Evolutionary conservation across 1,140 invertebrate genomes (phyloP), one percentile per base, ranked within the genome.

Genomic region (Aphelinus certus): DNA sequence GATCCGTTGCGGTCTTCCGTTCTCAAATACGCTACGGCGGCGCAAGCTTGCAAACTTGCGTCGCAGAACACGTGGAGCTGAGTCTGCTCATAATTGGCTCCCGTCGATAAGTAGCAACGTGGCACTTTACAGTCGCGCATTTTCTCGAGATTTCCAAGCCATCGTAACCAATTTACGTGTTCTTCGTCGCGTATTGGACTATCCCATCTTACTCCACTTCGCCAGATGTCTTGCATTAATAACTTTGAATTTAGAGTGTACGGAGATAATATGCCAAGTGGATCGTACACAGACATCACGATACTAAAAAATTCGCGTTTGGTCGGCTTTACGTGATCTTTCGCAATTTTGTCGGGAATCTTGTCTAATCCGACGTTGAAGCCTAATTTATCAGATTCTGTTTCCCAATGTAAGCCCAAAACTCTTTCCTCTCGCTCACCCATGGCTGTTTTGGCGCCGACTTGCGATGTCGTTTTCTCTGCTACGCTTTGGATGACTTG

Each of bases 41-140:
- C 42, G n/a, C 61, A 61, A 2, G 68, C 68, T 10, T 61, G 60
- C 3, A 48, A 1, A 42, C 61, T 63, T 3, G 83, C 82, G 10
- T 83, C 83, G 55, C 73, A 78, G 66, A 86, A 85, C 0, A 81
- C 66, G 71, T 87, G 84, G 45, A 86, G 56, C 53, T 84, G 65
- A 4, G 47, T 67, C 5, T 66, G 1, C 1, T 9, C 42, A 7
- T 9, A 64, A 2, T 5, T 2, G 6, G 10, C 46, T 1, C 1
- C 5, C n/a, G 42, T 57, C 10, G 57, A 43, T 26, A 5, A 47
- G 3, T 62, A 56, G 49, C 70, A 68, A 4, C 75, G 42, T n/a
- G 66, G 66, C 42, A 75, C 56, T n/a, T 53, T 42, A 9, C 48
- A 69, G 9, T 46, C 47, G 45, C 48, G 42, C 0, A 62, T 61